Evolutionary conservation across 53 echinoderm and acorn worm genomes (phyloP), one percentile per base, ranked within the genome.

Genomic region (Apostichopus leukothele): DNA sequence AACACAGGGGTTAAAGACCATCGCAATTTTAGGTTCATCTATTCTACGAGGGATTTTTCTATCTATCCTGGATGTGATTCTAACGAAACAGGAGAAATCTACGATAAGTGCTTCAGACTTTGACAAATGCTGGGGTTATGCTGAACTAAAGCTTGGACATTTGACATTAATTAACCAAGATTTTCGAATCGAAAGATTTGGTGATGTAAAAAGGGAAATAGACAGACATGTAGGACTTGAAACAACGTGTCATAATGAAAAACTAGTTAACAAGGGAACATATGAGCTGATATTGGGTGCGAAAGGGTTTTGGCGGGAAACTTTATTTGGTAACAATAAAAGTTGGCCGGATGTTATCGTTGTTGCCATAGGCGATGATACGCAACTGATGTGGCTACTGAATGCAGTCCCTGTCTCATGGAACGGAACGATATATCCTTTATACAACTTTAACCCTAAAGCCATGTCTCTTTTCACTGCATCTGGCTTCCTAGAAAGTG

Each of bases 71-170:
- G 83, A 83, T 55, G 12, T 83, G 18, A 83, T 83, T 55, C 83
- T 83, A 6, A 53, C 19, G 13, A 39, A 22, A 7, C 7, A 39
- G 11, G 83, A 83, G 13, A 83, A 83, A 52, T 7, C 9, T n/a
- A 5, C 5, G 12, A 21, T 83, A 5, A 12, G 23, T 12, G 53
- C 18, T 2, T 83, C 83, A 12, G 59, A 83, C 54, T 53, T 83
- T 59, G 83, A 6, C 13, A 83, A 83, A 83, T 83, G 83, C 13
- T 83, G 83, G 57, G 83, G 83, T 22, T 83, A 27, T 11, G 60
- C 60, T 53, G 83, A 83, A 55, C 55, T 83, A 14, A 50, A 52
- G 7, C 7, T 83, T 0, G 83, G 55, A 11, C 60, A 39, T 13
- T 83, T 83, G 10, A 52, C 10, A 18, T 8, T 83, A 1, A 16